Evolutionary conservation across 2,797 vertebrate genomes (phyloP).

Genomic region (Chloroceryle amazona): DNA sequence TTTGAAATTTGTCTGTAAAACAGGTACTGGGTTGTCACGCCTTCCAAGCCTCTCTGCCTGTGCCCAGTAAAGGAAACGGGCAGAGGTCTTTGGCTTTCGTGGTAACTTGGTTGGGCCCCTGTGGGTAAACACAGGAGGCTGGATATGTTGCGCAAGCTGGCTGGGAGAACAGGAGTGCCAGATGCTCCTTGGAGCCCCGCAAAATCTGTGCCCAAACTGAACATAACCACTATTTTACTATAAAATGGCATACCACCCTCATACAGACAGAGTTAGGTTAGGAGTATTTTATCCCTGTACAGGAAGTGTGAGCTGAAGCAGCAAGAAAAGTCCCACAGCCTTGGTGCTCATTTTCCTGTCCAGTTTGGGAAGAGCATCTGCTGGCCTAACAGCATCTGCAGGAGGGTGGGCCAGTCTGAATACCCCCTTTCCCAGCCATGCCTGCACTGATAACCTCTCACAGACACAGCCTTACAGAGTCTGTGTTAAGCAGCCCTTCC

Average conservation of each 20-base stretch:
- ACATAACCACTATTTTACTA: neutral
- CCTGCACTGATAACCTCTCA: neutral
- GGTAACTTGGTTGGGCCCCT: neutral
- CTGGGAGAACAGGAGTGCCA: neutral
- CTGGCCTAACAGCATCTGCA: fast-evolving
- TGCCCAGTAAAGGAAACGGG: neutral
- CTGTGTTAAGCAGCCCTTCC: neutral
- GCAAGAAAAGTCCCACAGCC: neutral
- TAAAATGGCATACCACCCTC: neutral
- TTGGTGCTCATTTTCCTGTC: neutral
- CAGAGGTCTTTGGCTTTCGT: neutral
- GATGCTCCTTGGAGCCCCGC: neutral
- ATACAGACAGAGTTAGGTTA: neutral
- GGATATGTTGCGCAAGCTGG: neutral
- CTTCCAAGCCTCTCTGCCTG: neutral
- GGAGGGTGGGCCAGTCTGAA: neutral
- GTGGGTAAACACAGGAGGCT: neutral
- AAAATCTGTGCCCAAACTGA: neutral
- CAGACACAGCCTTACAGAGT: neutral
- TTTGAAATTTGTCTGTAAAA: conserved; percentile 14
- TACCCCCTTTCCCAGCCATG: neutral
- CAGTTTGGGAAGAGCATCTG: neutral
- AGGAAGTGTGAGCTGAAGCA: neutral
- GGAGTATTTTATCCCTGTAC: fast-evolving
- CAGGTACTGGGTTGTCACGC: neutral